Base-by-base conservation (phyloP, 2,797 vertebrate species). In the Florisuga fusca region DNA sequence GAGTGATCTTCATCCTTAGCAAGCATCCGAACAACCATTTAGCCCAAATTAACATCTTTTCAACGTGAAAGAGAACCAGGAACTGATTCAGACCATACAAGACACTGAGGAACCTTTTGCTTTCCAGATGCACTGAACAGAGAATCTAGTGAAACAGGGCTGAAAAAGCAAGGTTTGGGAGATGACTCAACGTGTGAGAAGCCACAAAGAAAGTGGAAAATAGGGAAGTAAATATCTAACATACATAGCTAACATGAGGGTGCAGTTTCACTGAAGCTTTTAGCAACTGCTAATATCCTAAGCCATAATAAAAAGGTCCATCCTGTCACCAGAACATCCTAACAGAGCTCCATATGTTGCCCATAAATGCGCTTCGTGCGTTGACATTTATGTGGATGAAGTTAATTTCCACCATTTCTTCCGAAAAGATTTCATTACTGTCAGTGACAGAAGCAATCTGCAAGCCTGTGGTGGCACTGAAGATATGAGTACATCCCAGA, bases 1-100 rank as follows among this genome's bases (percentile, higher is more conserved):
- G 15, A 57, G 27, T 3, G 1, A 29, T 14, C 41, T 1, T n/a
- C 58, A 10, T 31, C 17, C 6, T 3, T 46, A 16, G 10, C 22
- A 7, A 5, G 57, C n/a, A 4, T 29, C 2, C 0, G 33, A 81
- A 55, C 1, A 0, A 36, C 29, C 27, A 10, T 8, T 67, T 33
- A 45, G 51, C 27, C 55, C 38, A 79, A 84, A 84, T n/a, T 3
- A 12, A 12, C 18, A 11, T 23, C 5, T 59, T 53, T 21, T 16
- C 15, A 10, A 8, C 1, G 18, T 36, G 18, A 36, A 38, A 29
- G 10, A 9, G 23, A 43, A 11, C 17, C 77, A 46, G 34, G 18
- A 89, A 27, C 5, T 0, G 0, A 29, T 46, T 21, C 9, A 26
- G 31, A 45, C 12, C 16, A 1, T 17, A 14, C 16, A 11, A 43